Percentiles rank a stretch among this genome's conserved stretches.
Conservation (phyloP, 2,797 vertebrate genomes). For the Cephalopachus bancanus region DNA sequence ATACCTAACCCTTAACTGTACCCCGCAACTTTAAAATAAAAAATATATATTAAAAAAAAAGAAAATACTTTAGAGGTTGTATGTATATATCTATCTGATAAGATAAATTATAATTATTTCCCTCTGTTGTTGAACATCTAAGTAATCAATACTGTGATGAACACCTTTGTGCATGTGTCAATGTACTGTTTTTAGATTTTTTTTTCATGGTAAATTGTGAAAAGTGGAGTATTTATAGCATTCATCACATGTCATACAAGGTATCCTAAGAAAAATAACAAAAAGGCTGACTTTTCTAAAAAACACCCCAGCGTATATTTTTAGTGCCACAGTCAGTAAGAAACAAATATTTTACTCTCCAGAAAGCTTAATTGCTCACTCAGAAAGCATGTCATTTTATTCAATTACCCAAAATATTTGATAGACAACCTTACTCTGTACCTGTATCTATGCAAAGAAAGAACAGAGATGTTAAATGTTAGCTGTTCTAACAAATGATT, state of each 20-base stretch:
- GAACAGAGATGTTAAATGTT: neutral
- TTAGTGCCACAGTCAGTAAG: neutral
- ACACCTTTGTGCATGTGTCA: neutral
- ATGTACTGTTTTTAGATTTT: neutral
- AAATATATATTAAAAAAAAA: too few species aligned
- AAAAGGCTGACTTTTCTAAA: neutral
- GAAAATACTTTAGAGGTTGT: neutral
- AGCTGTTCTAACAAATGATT: neutral
- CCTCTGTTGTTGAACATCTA: neutral
- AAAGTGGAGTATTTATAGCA: neutral
- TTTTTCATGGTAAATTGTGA: neutral
- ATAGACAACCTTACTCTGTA: neutral
- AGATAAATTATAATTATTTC: neutral
- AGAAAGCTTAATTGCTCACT: constrained; percentile 25
- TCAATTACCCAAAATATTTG: neutral
- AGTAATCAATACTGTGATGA: neutral
- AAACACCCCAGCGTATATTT: neutral
- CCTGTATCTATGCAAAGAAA: neutral
- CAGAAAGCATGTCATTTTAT: neutral
- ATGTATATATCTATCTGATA: neutral
- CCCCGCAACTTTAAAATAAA: too few species aligned
- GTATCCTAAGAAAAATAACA: neutral
- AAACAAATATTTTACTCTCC: neutral
- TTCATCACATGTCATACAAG: neutral
- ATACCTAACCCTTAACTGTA: too few species aligned